Evolutionary conservation across 2,797 vertebrate genomes (phyloP), one percentile per base, ranked within the genome.

Genomic region (Peromyscus melanophrys): DNA sequence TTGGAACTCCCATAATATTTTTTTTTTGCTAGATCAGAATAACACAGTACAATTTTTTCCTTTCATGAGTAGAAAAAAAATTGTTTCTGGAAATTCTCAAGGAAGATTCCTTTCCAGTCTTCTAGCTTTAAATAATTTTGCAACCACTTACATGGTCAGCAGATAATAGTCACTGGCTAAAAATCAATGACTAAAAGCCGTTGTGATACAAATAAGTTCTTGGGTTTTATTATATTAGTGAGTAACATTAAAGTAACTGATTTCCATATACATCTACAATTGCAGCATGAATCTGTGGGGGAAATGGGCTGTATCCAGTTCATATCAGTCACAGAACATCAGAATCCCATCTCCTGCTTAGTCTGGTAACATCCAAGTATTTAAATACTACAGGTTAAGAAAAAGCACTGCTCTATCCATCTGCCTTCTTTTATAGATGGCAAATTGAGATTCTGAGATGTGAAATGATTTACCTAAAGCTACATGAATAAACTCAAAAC

Each of bases 1-100:
- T 1, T 16, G 52, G 29, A 27, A 63, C 13, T 71, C 29, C 43
- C 37, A 43, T 81, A 59, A 31, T 55, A 37, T 55, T 55, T 55
- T 52, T 52, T 52, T 97, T 84, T 92, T 43, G 52, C 78, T 40
- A 83, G 57, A 92, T 55, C 37, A 90, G 73, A 86, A 95, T 69
- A 90, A 84, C 17, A 63, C 0, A 73, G 40, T n/a, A 37, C 2
- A 80, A 40, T 81, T 80, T 78, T 6, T 89, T 90, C 57, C 77
- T 46, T 59, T 73, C 29, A 80, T 13, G 17, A n/a, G 46, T 55
- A 80, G 34, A 31, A 85, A 19, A 27, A 95, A 4, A 55, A 55
- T 37, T 57, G 1, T 52, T 92, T 43, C 6, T 34, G 75, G 14
- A 67, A 14, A 19, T 81, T 84, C 82, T 89, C 82, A 90, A 88